Base-by-base conservation (phyloP, 2,797 vertebrate genomes). In the Lithobates pipiens region DNA sequence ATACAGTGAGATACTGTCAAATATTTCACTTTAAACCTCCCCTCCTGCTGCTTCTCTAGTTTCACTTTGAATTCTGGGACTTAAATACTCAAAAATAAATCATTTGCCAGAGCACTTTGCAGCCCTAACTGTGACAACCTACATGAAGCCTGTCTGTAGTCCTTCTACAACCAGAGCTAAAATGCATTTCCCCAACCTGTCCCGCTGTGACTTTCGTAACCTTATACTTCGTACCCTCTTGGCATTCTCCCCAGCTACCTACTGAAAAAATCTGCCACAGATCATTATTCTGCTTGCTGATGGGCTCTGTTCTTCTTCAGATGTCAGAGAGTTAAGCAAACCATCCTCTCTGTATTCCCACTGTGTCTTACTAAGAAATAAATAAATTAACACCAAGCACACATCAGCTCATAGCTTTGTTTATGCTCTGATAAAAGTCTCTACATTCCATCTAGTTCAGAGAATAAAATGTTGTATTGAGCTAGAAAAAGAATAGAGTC, bases 371-470 rank as follows among this genome's bases (percentile, higher is more conserved):
- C 80, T 83, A 87, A 83, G 85, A 80, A 87, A 79, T 87, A 87
- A 83, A 87, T 83, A 87, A 83, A 87, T 87, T 87, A 83, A 79
- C 80, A 87, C 76, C 85, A 79, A 77, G 85, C 42, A 78, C 71
- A 83, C 69, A 78, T 82, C 54, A 83, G 74, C 85, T 70, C 23
- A 25, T 74, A 83, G 85, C 70, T 79, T 74, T 79, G 85, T 87
- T 87, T 87, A 87, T 83, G 80, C 85, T 83, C 85, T 79, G 80
- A 86, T 86, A 83, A 86, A 86, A 87, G 70, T 79, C 42, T 69
- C 61, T 46, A 63, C 65, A 50, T 79, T 83, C 69, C 42, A 11
- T 73, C 34, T 82, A 46, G 39, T 65, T 80, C 46, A 16, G 71
- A 74, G 27, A 21, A 79, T 21, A 27, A 57, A 77, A 57, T 36